phyloP scores from a whole-genome alignment of 30 jellyfish, hydroid and myxozoan species.

The Pelagia noctiluca region DNA sequence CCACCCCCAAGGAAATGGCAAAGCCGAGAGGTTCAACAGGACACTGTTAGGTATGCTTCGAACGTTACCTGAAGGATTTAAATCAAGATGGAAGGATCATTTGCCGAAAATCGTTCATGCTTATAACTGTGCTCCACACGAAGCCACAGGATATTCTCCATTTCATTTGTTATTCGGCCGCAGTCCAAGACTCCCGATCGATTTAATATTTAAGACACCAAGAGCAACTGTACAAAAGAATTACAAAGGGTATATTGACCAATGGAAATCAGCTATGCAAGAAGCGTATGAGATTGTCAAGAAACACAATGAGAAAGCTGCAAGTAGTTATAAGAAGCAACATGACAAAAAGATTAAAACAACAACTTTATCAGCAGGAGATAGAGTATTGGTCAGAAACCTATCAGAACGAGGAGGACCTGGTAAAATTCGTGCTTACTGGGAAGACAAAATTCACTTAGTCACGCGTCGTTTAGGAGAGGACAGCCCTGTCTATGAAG shows the following conservation, averaged over 20 bases:
- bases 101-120: neutral
- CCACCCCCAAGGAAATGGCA: slow-evolving; percentile 24
- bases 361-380: slow-evolving; percentile 18
- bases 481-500: slow-evolving; percentile 32
- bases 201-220: neutral
- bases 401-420: slow-evolving; percentile 49
- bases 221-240: neutral
- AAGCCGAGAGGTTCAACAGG: slow-evolving; percentile 1
- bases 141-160: neutral
- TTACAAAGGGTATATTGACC: neutral
- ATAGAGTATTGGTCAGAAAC: slow-evolving; percentile 25
- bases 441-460: slow-evolving; percentile 26
- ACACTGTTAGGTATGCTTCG: neutral
- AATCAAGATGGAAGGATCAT: slow-evolving; percentile 25
- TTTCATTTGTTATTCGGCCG: neutral
- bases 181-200: neutral
- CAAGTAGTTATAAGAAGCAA: neutral
- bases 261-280: slow-evolving; percentile 12
- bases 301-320: neutral
- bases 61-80: neutral
- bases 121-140: neutral
- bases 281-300: slow-evolving; percentile 23
- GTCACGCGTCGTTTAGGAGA: slow-evolving; percentile 26
- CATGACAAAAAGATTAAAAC: neutral
- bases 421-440: slow-evolving; percentile 34